A percentile compares a stretch with the other conserved stretches of the same genome.
Conservation (phyloP, 37 sponge, comb jelly and placozoan genomes). For the Agelas oroides region DNA sequence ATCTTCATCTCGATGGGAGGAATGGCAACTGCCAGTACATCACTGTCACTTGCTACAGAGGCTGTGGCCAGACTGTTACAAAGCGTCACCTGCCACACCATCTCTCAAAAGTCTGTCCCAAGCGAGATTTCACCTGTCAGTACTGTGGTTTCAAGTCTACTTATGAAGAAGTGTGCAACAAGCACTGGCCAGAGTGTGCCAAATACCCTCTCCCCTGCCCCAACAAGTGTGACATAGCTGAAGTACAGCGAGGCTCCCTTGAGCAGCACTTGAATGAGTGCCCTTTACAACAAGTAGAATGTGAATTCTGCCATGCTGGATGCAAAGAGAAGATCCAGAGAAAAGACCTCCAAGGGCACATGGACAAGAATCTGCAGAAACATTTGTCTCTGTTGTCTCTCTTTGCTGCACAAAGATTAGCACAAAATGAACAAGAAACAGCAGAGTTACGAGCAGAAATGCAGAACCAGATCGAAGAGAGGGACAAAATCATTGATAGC, state of each 20-base stretch:
- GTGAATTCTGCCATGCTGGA: not conserved
- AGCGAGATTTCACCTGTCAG: slow-evolving; percentile 7
- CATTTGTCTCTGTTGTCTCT: not conserved
- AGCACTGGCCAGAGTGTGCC: slow-evolving; percentile 4
- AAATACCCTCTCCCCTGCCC: slow-evolving; percentile 8
- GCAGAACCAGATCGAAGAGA: not conserved
- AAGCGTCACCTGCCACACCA: not conserved
- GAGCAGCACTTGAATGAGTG: slow-evolving; percentile 26
- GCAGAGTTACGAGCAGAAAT: not conserved
- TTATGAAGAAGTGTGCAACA: not conserved
- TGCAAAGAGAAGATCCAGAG: slow-evolving; percentile 5
- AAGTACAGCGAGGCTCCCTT: not conserved
- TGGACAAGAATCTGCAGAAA: not conserved
- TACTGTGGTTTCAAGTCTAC: not conserved
- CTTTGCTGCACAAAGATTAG: not conserved
- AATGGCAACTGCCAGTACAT: slow-evolving; percentile 6
- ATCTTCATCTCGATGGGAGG: not conserved
- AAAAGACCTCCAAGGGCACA: not conserved
- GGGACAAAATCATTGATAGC: not conserved
- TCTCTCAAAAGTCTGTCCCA: slow-evolving; percentile 1
- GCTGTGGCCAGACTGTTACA: not conserved
- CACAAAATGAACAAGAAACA: not conserved
- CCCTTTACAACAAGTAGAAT: not conserved
- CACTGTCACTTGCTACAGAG: not conserved
- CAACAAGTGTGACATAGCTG: not conserved